Conservation (phyloP, 2,797 vertebrate species). For the Neostethus bicornis region DNA sequence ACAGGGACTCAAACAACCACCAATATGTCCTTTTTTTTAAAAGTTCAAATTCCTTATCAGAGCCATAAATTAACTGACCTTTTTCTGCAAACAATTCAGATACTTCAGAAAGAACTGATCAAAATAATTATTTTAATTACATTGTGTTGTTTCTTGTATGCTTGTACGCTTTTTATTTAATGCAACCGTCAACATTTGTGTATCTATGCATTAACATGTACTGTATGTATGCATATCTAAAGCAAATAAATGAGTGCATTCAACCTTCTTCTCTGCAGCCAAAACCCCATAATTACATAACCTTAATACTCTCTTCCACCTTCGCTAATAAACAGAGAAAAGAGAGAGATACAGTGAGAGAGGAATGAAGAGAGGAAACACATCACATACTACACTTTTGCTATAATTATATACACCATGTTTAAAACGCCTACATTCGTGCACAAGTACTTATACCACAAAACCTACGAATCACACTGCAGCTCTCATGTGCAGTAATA, state of each 20-base stretch:
- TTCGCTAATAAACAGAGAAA: slow-evolving; percentile 36
- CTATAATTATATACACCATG: slow-evolving; percentile 42
- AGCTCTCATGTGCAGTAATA: not conserved
- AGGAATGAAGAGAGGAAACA: slow-evolving; percentile 1
- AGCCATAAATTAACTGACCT: too few relatives aligned
- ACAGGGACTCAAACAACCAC: too few relatives aligned
- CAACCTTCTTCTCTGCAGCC: slow-evolving; percentile 47
- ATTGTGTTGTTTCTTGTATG: slow-evolving; percentile 44
- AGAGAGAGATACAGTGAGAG: slow-evolving; percentile 7
- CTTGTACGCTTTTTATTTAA: slow-evolving; percentile 43
- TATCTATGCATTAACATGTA: slow-evolving; percentile 33
- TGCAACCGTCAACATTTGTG: slow-evolving; percentile 53
- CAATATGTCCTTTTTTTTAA: too few relatives aligned
- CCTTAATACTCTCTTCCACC: slow-evolving; percentile 54
- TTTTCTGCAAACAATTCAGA: too few relatives aligned
- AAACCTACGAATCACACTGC: slow-evolving; percentile 2
- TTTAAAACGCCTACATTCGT: slow-evolving; percentile 40
- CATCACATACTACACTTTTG: slow-evolving; percentile 21
- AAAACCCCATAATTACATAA: slow-evolving; percentile 70
- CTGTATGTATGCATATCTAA: slow-evolving; percentile 21
- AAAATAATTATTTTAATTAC: too few relatives aligned
- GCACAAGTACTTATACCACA: slow-evolving; percentile 24
- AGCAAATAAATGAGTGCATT: slow-evolving; percentile 31
- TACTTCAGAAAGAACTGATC: too few relatives aligned
- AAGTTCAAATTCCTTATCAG: too few relatives aligned